phyloP scores from a whole-genome alignment of 1,140 invertebrate species.

The Meloidogyne exigua region DNA sequence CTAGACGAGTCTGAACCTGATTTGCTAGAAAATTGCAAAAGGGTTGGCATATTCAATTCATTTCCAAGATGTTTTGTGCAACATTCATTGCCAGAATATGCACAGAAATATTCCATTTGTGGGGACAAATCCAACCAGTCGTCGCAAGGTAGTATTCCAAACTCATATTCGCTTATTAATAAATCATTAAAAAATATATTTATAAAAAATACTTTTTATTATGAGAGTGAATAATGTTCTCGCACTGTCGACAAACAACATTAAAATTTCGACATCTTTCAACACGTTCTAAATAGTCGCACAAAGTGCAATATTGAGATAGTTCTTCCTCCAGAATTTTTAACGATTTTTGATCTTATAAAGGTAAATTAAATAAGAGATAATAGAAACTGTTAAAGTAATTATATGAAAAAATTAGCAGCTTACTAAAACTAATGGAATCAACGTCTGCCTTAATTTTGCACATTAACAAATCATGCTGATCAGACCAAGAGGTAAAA shows the following conservation, averaged over 20 bases:
- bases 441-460: constrained; percentile 39
- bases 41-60: neutral
- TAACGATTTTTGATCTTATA: constrained; percentile 32
- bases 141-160: constrained; percentile 46
- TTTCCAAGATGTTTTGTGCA: constrained; percentile 18
- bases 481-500: constrained; percentile 27
- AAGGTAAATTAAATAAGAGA: constrained; percentile 1
- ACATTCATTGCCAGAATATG: constrained; percentile 33
- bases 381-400: neutral
- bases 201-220: constrained; percentile 17
- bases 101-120: constrained; percentile 49
- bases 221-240: constrained; percentile 24
- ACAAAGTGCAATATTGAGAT: constrained; percentile 13
- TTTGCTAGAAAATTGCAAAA: constrained; percentile 27
- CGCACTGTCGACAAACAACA: constrained; percentile 25
- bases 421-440: constrained; percentile 24
- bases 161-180: constrained; percentile 31
- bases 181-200: neutral
- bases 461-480: constrained; percentile 46
- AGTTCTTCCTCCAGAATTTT: constrained; percentile 36
- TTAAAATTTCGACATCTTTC: constrained; percentile 16
- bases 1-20: constrained; percentile 26
- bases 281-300: constrained; percentile 34
- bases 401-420: too few species aligned
- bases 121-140: constrained; percentile 45